Conservation (phyloP, 2,797 vertebrate genomes). For the Eulemur albifrons region DNA sequence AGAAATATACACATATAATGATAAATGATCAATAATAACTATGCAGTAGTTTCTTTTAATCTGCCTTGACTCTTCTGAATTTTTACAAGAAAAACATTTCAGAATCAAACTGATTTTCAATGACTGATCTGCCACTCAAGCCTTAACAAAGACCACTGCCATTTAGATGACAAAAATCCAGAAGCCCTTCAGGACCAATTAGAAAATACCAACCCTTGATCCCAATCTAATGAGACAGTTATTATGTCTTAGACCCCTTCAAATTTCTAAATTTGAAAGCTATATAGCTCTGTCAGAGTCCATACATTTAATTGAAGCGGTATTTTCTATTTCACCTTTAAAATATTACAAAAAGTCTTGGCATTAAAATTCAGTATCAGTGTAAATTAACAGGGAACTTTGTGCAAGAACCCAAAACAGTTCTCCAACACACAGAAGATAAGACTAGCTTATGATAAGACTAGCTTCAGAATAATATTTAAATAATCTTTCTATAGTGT, state of each 20-base stretch:
- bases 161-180: conserved; percentile 20
- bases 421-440: background rate
- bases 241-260: background rate
- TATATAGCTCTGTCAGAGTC: background rate
- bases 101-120: conserved; percentile 23
- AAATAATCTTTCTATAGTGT: background rate
- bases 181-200: background rate
- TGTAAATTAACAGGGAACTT: background rate
- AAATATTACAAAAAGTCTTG: conserved; percentile 22
- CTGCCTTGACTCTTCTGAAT: background rate
- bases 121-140: background rate
- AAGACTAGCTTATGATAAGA: background rate
- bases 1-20: background rate
- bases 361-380: background rate
- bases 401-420: background rate
- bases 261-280: conserved; percentile 6
- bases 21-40: background rate
- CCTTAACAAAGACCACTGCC: background rate
- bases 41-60: background rate
- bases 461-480: background rate
- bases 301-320: conserved; percentile 23
- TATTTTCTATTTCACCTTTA: conserved; percentile 27
- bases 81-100: background rate
- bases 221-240: background rate
- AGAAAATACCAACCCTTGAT: background rate